Base-by-base conservation (phyloP, 2,888 invertebrate species). In the Hyalella azteca region DNA sequence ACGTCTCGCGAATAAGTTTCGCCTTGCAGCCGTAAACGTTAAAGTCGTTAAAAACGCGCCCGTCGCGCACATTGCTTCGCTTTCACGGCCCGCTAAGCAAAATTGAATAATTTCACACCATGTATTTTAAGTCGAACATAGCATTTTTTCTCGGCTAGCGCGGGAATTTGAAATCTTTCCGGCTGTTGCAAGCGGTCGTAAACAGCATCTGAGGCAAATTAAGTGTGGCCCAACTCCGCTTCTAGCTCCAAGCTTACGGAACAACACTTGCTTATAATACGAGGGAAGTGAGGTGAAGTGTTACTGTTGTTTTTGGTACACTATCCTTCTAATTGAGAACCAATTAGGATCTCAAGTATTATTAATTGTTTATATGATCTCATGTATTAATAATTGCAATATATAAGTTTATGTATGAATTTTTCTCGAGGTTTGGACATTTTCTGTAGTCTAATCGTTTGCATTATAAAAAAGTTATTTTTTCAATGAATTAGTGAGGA, bases 91-190 rank as follows among this genome's bases (percentile, higher is more conserved):
- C 60, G 60, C 60, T 60, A 36, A 36, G 60, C 60, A 60, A 60
- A 60, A 60, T 60, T 60, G 60, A 60, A 60, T 60, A 60, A 60
- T 60, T 60, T 60, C 60, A 60, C 60, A 36, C 60, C 60, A 36
- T 60, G 36, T 60, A 60, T 60, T 60, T 60, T 29, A 60, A 19
- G 60, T 60, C 36, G 60, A 36, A 60, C 29, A 60, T 36, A 36
- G 60, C 60, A 36, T 60, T 60, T 60, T n/a, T 60, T n/a, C 60
- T 60, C 60, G 60, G 60, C 60, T 60, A 60, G 36, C 60, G 60
- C 60, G 60, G 36, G 60, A 60, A 60, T 60, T 60, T 60, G 60
- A 60, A 60, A 60, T 60, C 60, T 60, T 60, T 29, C 60, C 15
- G 22, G 60, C 36, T 36, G 32, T 29, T 60, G 36, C 32, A 60